Base-by-base conservation (phyloP, 2,113 vertebrate genomes). In the Grallaria varia region DNA sequence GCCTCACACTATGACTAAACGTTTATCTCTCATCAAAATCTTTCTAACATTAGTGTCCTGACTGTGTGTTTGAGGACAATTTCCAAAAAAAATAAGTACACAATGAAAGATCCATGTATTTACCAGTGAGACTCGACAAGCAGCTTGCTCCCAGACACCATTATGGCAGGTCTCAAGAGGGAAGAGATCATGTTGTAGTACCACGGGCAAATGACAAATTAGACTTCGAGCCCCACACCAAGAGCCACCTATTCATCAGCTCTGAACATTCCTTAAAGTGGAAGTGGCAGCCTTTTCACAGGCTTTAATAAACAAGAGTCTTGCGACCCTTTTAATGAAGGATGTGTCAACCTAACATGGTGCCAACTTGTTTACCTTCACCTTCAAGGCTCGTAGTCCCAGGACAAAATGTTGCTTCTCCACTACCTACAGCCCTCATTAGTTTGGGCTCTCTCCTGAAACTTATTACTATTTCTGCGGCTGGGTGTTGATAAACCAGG, bases 221-320 rank as follows among this genome's bases (percentile, higher is more conserved):
- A 31, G 18, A 79, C 71, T 14, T 30, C 0, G 0, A 78, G 21
- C 33, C 84, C 28, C 2, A 39, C 21, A 72, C 5, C 9, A 42
- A 45, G 9, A 84, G 8, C 7, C 33, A 89, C 19, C 25, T 23
- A 40, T 19, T 77, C 28, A 63, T 72, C 33, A 76, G 4, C 23
- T 4, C 9, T 35, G 10, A 91, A 28, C 6, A 31, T 16, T 25
- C 31, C 66, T 74, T 27, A 6, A 82, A 63, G 12, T 4, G 2
- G 14, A 90, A 85, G 30, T 21, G 22, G 12, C 22, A 93, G 71
- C 3, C 6, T 24, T 68, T 76, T 47, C 42, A 16, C 19, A 90
- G 40, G 5, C 1, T 21, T 76, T 68, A 60, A 76, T 60, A 92
- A 52, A 64, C 81, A 72, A 17, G 4, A 80, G 10, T 37, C 33